A percentile compares a stretch with the other conserved stretches of the same genome.
These are phyloP conservation scores for Tauraco hartlaubi DNA, from an alignment of 2,797 vertebrate species.

Conservation along the genomic window DNA sequence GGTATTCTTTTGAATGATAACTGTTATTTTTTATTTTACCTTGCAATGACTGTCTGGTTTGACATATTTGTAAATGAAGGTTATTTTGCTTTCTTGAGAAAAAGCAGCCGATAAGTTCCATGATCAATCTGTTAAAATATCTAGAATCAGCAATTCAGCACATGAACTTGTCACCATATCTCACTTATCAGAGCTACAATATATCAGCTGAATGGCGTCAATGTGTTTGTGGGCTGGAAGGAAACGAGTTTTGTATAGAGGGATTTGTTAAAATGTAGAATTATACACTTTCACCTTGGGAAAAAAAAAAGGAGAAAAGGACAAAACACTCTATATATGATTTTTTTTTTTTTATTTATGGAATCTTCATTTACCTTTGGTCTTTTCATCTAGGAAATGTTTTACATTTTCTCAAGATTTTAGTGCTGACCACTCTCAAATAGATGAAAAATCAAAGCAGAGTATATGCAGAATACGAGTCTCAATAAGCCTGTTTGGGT, in stretches of 20 bases:
- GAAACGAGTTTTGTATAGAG: slow-evolving; percentile 24
- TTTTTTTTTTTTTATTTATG: neutral
- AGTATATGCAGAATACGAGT: neutral
- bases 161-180: neutral
- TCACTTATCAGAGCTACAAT: neutral
- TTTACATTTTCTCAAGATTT: neutral
- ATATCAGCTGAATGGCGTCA: slow-evolving; percentile 10
- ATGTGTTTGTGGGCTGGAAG: neutral
- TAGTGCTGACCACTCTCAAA: neutral
- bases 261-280: slow-evolving; percentile 3
- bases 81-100: slow-evolving; percentile 13
- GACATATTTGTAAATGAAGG: neutral
- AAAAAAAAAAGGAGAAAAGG: neutral
- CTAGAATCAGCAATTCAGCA: slow-evolving; percentile 47
- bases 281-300: neutral
- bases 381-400: neutral
- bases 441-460: neutral
- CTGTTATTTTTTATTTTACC: neutral
- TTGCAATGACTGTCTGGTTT: neutral
- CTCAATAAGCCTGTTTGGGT: neutral
- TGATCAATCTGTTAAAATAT: slow-evolving; percentile 39
- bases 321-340: neutral
- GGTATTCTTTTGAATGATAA: neutral
- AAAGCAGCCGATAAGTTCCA: neutral
- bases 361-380: neutral